phyloP scores from a whole-genome alignment of 1,140 invertebrate genomes.

The Diprion similis region DNA sequence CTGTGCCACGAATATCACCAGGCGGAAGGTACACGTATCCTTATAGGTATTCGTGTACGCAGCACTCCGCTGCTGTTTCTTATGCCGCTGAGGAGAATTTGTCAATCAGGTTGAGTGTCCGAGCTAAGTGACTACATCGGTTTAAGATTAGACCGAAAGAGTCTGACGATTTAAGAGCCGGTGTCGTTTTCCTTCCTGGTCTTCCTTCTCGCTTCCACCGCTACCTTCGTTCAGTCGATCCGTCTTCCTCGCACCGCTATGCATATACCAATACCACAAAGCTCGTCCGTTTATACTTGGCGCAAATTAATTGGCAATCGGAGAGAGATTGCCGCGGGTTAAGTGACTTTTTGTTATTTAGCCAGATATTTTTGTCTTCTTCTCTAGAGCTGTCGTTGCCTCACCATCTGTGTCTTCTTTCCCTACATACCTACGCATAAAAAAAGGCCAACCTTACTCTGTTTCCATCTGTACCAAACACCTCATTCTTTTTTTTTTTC shows the following conservation, averaged over 20 bases:
- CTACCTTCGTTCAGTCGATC: too few relatives aligned
- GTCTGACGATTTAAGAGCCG: constrained; percentile 44
- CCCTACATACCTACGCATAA: too few relatives aligned
- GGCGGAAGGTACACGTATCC: not conserved
- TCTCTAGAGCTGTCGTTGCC: not conserved
- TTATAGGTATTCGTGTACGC: too few relatives aligned
- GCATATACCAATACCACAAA: not conserved
- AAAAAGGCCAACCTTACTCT: too few relatives aligned
- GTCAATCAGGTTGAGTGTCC: constrained; percentile 43
- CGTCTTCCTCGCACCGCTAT: not conserved
- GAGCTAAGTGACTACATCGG: constrained; percentile 48
- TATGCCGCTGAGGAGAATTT: constrained; percentile 21
- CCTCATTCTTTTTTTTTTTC: too few relatives aligned
- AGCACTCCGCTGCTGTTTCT: too few relatives aligned
- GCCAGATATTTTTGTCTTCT: too few relatives aligned
- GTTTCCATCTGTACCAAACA: too few relatives aligned
- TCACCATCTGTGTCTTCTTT: not conserved
- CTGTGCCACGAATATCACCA: not conserved
- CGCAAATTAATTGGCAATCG: not conserved
- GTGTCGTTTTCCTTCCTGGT: constrained; percentile 29
- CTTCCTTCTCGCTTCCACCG: not conserved
- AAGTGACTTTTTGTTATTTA: not conserved
- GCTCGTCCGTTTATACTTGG: not conserved
- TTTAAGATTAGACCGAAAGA: constrained; percentile 46
- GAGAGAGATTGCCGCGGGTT: not conserved